phyloP scores from a whole-genome alignment of 1,140 invertebrate species.

The Campoletis sonorensis region DNA sequence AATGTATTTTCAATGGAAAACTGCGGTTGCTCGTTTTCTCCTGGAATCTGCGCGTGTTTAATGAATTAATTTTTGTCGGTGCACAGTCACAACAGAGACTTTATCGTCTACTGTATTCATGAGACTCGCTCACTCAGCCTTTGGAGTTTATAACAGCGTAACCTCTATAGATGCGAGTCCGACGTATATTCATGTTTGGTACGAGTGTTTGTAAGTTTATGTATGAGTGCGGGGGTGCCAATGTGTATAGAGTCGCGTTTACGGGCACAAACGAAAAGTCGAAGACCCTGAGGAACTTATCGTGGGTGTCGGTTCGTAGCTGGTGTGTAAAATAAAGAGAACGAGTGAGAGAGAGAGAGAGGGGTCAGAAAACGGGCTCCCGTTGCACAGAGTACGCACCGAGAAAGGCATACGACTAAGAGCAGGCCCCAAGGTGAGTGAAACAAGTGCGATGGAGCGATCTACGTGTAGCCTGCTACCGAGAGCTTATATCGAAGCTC shows the following conservation, averaged over 20 bases:
- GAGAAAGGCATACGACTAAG: conserved; percentile 3
- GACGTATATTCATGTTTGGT: neutral
- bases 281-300: conserved; percentile 1
- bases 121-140: neutral
- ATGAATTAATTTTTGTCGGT: neutral
- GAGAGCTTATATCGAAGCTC: conserved; percentile 25
- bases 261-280: neutral
- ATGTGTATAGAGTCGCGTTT: neutral
- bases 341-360: too few relatives aligned
- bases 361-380: neutral
- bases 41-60: too few relatives aligned
- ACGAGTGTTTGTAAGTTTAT: neutral
- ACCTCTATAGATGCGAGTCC: neutral
- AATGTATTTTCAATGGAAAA: too few relatives aligned
- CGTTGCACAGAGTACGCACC: neutral
- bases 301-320: conserved; percentile 24
- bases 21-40: too few relatives aligned
- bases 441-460: conserved; percentile 22
- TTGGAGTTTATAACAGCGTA: neutral
- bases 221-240: neutral
- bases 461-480: neutral
- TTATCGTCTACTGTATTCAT: neutral
- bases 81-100: neutral
- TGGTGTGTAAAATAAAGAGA: neutral
- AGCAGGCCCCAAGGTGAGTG: conserved; percentile 18